Conservation (phyloP, 2,888 invertebrate genomes). For the Drosophila pegasa region DNA sequence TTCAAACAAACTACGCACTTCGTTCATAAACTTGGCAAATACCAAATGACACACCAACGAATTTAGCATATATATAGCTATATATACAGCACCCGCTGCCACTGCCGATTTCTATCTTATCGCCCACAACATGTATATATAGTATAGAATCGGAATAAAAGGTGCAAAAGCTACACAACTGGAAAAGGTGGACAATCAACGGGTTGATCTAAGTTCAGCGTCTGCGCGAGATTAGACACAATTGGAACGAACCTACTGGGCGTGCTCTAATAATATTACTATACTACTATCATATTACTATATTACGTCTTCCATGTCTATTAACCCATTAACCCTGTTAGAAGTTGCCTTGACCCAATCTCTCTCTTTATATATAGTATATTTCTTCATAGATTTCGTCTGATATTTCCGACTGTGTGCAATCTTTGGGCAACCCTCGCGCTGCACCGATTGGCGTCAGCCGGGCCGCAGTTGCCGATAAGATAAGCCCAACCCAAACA, state of each 20-base stretch:
- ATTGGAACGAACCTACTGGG: not conserved
- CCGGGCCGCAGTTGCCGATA: slow-evolving; percentile 53
- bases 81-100: not conserved
- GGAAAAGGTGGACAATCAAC: slow-evolving; percentile 8
- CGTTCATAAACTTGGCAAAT: not conserved
- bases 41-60: not conserved
- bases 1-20: not conserved
- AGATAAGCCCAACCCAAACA: slow-evolving; percentile 70
- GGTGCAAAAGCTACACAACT: slow-evolving; percentile 4
- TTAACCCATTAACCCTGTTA: not conserved
- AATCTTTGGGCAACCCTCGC: slow-evolving; percentile 28
- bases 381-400: not conserved
- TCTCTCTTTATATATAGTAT: not conserved
- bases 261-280: too few relatives aligned
- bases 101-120: slow-evolving; percentile 30
- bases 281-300: not conserved
- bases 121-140: slow-evolving; percentile 7
- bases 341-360: slow-evolving; percentile 39
- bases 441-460: slow-evolving; percentile 57
- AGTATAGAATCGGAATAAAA: slow-evolving; percentile 4
- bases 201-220: slow-evolving; percentile 30
- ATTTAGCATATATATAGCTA: slow-evolving; percentile 2
- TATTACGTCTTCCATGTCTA: not conserved
- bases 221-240: slow-evolving; percentile 6
- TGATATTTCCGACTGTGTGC: slow-evolving; percentile 5